Evolutionary conservation across 92 coral and sea anemone species (phyloP), one percentile per base, ranked within the genome.

Genomic region (Zoanthus sansibaricus): DNA sequence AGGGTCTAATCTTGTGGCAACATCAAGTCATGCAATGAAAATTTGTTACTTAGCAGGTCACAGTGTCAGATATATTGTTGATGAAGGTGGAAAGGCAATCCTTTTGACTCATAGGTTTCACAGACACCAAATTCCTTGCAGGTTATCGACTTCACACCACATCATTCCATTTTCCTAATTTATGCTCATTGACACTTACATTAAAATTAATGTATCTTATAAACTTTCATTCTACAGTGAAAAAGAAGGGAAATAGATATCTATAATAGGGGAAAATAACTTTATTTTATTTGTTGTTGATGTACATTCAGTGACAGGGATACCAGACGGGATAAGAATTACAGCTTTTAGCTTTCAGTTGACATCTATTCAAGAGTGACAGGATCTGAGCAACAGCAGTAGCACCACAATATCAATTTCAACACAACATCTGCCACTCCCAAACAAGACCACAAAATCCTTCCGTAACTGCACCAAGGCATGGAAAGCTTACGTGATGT

Each of bases 361-460:
- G 59, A n/a, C 75, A 64, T 54, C 47, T 64, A 66, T 20, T 67
- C 61, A 8, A 64, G 45, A 12, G 62, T 21, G 48, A 33, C 67
- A n/a, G n/a, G 10, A 64, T 4, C 8, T 32, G 5, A 7, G 85
- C 21, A 62, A 54, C 20, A 48, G 20, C 46, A 21, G 46, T 7
- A 30, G 17, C 74, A 7, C 55, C 7, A 49, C 83, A 80, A 80
- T 80, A 80, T 80, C 85, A 67, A 56, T 48, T 61, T 79, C 18
- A 17, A 14, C 61, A 12, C 75, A 80, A 12, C 75, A 80, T 52
- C 75, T 80, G 85, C 85, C 85, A 71, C 74, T 66, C 85, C 85
- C 85, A 1, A 80, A 21, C 46, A 56, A 9, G 68, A 58, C 55
- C 52, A 56, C 83, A 77, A 56, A 68, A 80, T 20, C 21, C 61